Conservation (phyloP, 2,113 vertebrate species). For the Rutilus rutilus region DNA sequence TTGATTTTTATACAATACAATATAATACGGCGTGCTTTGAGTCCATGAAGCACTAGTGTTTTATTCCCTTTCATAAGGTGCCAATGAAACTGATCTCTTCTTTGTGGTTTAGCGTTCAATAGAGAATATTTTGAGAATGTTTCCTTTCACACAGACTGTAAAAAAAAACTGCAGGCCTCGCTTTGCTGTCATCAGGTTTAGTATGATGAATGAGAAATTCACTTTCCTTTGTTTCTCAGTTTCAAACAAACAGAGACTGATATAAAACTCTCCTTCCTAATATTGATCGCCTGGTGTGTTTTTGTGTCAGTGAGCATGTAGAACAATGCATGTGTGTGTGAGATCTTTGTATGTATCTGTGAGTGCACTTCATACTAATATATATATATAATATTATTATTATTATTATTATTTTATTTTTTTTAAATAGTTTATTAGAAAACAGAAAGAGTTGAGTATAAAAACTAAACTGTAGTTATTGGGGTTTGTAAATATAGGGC, state of each 20-base stretch:
- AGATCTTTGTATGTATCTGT: neutral
- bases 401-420: too few relatives aligned
- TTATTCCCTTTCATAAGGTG: neutral
- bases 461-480: neutral
- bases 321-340: neutral
- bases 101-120: neutral
- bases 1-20: neutral
- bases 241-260: conserved; percentile 38
- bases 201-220: conserved; percentile 26
- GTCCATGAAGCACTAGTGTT: neutral
- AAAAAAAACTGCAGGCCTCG: neutral
- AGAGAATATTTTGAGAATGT: neutral
- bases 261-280: neutral
- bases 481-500: neutral
- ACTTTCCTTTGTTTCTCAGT: conserved; percentile 15
- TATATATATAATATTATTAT: too few relatives aligned
- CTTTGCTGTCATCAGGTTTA: conserved; percentile 5
- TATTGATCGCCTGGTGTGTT: conserved; percentile 39
- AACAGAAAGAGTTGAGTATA: neutral
- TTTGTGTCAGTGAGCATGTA: conserved; percentile 9
- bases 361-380: neutral
- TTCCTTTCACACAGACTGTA: neutral
- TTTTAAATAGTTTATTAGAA: too few relatives aligned
- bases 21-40: neutral
- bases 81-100: conserved; percentile 3